phyloP scores from a whole-genome alignment of 2,797 vertebrate species.

The Galago senegalensis region DNA sequence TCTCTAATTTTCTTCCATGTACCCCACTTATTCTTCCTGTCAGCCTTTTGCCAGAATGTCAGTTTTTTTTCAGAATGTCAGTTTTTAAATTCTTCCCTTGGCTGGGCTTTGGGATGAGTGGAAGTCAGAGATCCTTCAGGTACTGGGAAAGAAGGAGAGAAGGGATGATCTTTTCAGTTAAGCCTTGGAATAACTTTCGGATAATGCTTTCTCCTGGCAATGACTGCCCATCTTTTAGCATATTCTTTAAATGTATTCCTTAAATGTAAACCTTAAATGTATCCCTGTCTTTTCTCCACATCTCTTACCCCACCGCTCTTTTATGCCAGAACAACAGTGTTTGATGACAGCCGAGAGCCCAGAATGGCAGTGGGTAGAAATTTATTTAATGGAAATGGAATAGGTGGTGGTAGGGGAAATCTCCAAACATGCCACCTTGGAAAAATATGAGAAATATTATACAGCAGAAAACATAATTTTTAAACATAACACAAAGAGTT shows the following conservation, averaged over 20 bases:
- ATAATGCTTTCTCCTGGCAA: not conserved
- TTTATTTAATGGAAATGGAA: not conserved
- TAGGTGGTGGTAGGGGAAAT: not conserved
- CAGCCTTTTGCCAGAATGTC: not conserved
- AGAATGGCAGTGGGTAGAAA: not conserved
- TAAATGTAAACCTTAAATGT: not conserved
- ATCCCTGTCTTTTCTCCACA: not conserved
- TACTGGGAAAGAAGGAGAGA: not conserved
- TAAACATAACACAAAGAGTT: not conserved
- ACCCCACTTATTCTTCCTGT: not conserved
- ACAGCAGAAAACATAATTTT: not conserved
- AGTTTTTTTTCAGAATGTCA: not conserved
- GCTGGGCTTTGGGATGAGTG: not conserved
- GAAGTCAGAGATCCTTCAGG: not conserved
- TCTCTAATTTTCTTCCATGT: not conserved
- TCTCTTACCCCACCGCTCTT: not conserved
- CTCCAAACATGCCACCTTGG: not conserved
- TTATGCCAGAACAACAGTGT: not conserved
- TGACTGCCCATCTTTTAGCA: not conserved
- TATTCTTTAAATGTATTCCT: not conserved
- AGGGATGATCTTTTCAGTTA: no score
- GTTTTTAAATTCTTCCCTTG: not conserved
- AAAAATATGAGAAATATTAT: not conserved
- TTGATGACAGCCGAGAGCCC: not conserved
- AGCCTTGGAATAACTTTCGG: not conserved